Base-by-base conservation (phyloP, 2,888 invertebrate species). In the Hoplodrina ambigua region DNA sequence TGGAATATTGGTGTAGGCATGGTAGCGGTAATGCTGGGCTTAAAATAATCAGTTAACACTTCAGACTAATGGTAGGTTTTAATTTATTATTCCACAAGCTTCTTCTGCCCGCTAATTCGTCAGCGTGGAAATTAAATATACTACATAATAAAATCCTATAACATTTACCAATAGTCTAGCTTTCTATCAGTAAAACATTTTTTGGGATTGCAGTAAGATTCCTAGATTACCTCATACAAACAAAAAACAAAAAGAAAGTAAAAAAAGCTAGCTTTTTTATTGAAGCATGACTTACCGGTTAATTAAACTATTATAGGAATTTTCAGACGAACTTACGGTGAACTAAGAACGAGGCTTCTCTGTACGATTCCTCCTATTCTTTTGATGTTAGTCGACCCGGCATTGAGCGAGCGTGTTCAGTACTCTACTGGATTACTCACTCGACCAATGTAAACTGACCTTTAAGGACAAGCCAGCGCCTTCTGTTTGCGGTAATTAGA, bases 401-500 rank as follows among this genome's bases (percentile, higher is more conserved):
- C 25, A 55, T 71, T 61, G 33, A 30, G 50, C 20, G 46, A 62
- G 52, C 52, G 10, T 44, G 46, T 44, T 33, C 41, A 59, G 19
- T 67, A 58, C 61, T 78, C 44, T 52, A 62, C 49, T 79, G 58
- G 54, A 79, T 61, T 55, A 52, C 58, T 79, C 10, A 79, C 52
- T 56, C 19, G 60, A 44, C 54, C 62, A 58, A 59, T 56, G 80
- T 74, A 59, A 79, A 79, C 62, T 61, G 54, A 53, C 58, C 75
- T 46, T 74, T 79, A 85, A 77, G 84, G 85, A 82, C 79, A 85
- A 83, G 81, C 82, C 75, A 82, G 82, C 85, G 83, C 78, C 84
- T 86, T 86, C 86, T 89, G 89, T 88, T 89, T 89, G 90, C 85
- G 84, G 89, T 93, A 92, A 93, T 92, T 91, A 92, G 88, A 91